Evolutionary conservation across 1,140 invertebrate species (phyloP), one percentile per base, ranked within the genome.

Genomic region (Protaetia brevitarsis): DNA sequence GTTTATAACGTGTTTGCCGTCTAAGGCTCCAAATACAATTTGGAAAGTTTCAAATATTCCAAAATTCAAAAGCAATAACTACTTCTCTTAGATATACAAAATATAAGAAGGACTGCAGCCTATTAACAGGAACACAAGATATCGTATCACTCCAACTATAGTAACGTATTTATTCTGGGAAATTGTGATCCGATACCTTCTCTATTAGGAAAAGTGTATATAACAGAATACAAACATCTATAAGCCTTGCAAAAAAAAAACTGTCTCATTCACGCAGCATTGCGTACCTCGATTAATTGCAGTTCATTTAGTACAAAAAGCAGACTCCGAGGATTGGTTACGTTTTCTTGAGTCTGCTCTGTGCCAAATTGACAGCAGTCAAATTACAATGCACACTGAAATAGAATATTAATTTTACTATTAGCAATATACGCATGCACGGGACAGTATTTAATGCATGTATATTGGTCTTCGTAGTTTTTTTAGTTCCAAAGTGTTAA

Each of bases 1-100:
- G 81, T 77, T n/a, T 5, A 63, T 37, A 7, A 82, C 64, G 63
- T 83, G 80, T 66, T 81, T 82, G 0, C 80, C 78, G 69, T 83
- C 81, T 4, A 80, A 69, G 10, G 79, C 75, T 10, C 79, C 78
- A n/a, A n/a, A 75, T 21, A 60, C 71, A 72, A 56, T 74, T 61
- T 11, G 75, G 74, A 51, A 78, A 70, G 34, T 77, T 70, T 74
- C 73, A 76, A 30, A 51, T 30, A 59, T 56, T 37, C 31, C 60
- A 58, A 62, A 65, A 68, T 27, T 63, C 66, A 11, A 27, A 28
- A 11, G 64, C 69, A 63, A 63, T n/a, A n/a, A n/a, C n/a, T 65
- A 28, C 13, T 36, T 58, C 60, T 66, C 68, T 65, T 28, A 16
- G 34, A 45, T n/a, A n/a, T n/a, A n/a, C n/a, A n/a, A n/a, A n/a